Base-by-base conservation (phyloP, 2,797 vertebrate genomes). In the Telmatherina bonti region DNA sequence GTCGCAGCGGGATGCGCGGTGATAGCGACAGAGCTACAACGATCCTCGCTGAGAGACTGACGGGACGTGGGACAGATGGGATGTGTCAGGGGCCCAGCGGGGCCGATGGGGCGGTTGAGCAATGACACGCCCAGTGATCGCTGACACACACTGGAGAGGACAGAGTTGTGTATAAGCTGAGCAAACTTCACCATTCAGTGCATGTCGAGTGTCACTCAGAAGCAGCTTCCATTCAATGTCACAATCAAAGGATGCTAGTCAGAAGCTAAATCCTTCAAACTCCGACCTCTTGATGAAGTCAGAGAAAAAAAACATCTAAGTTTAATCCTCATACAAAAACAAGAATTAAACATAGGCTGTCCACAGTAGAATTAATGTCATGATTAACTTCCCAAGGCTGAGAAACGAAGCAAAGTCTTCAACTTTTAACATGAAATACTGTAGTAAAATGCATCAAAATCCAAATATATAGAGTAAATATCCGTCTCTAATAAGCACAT, bases 21-120 rank as follows among this genome's bases (percentile, higher is more conserved):
- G 65, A 77, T 49, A 33, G 61, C 6, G 62, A 62, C 72, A 31
- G 78, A 54, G 38, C 0, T 31, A 63, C 78, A 33, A 54, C 72
- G 85, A 90, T 84, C 81, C 83, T 72, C 58, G 62, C 55, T 63
- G 82, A 81, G 52, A 57, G 78, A 77, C n/a, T 68, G 85, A 74
- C 67, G 6, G 63, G 70, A 80, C 5, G 27, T 0, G 12, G 64
- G 72, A 70, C 71, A 67, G 74, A 41, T 22, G 60, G 76, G 70
- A 77, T 7, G 63, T 56, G 84, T 84, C 78, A 18, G 69, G 26
- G 41, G 61, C 66, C 69, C 69, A 20, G 67, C 59, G 30, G 66
- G 56, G 30, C 58, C 35, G 47, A 7, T 5, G 59, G 72, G 62
- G 33, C 45, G 31, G 65, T 0, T 52, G 53, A 74, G 78, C 29